Percentiles rank a stretch among this genome's conserved stretches.
phyloP scores from a whole-genome alignment of 1,140 invertebrate species.

The Dendroctonus ponderosae region DNA sequence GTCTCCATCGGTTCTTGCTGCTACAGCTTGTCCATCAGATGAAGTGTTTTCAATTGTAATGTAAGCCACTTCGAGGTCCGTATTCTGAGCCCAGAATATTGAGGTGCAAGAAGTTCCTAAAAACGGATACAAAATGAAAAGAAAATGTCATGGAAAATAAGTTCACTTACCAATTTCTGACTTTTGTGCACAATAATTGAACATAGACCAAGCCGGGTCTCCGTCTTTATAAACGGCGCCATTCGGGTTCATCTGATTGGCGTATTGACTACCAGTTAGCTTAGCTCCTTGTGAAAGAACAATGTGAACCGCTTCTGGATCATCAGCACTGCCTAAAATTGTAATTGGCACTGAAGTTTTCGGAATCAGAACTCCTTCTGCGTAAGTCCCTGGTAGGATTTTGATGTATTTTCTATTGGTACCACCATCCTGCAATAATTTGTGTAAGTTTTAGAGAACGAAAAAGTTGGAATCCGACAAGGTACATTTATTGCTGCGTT shows the following conservation, averaged over 20 bases:
- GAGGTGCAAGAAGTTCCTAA: constrained; percentile 10
- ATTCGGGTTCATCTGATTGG: constrained; percentile 10
- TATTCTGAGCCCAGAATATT: constrained; percentile 1
- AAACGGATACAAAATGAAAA: background rate
- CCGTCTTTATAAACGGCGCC: constrained; percentile 6
- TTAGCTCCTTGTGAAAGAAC: constrained; percentile 2
- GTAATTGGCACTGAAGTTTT: constrained; percentile 13
- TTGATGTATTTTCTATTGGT: constrained; percentile 17
- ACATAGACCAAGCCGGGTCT: constrained; percentile 24
- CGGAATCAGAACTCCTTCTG: constrained; percentile 7
- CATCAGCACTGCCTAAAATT: constrained; percentile 6
- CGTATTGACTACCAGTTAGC: constrained; percentile 5
- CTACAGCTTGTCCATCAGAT: constrained; percentile 15
- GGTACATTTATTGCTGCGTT: constrained; percentile 8
- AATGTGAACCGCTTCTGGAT: constrained; percentile 15
- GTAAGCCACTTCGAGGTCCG: constrained; percentile 12
- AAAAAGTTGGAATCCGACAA: background rate
- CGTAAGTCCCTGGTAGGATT: constrained; percentile 1
- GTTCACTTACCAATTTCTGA: constrained; percentile 8
- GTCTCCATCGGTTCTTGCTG: constrained; percentile 5
- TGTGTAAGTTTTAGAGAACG: background rate
- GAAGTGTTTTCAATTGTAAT: constrained; percentile 21
- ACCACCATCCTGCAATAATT: constrained; percentile 3
- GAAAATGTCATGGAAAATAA: background rate
- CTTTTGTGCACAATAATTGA: background rate